Percentiles rank a stretch among this genome's conserved stretches.
phyloP scores from a whole-genome alignment of 2,797 vertebrate genomes.

The Pogonophryne albipinna region DNA sequence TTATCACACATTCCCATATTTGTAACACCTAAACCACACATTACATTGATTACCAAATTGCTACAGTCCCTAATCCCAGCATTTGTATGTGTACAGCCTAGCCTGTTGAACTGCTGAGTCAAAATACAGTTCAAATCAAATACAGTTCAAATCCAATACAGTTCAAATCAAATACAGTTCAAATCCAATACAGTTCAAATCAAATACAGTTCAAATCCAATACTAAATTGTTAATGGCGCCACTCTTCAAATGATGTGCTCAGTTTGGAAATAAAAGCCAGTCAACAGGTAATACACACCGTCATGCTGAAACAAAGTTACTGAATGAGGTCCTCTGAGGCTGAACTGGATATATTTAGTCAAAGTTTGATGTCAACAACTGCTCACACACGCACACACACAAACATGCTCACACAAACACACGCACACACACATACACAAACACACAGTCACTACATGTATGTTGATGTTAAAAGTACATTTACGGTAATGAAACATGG shows the following conservation, averaged over 20 bases:
- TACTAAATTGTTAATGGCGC: too few species aligned
- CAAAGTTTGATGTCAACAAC: constrained; percentile 11
- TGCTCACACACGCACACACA: not conserved
- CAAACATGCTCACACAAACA: not conserved
- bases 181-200: too few species aligned
- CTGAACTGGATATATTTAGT: not conserved
- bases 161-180: too few species aligned
- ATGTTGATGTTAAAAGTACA: constrained; percentile 33
- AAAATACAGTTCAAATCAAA: too few species aligned
- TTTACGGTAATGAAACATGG: constrained; percentile 61
- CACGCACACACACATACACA: not conserved
- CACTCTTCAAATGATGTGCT: not conserved
- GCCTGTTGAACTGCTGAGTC: too few species aligned
- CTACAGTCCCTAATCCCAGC: not conserved
- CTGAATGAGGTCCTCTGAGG: not conserved
- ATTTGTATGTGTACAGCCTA: not conserved
- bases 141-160: too few species aligned
- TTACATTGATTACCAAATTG: not conserved
- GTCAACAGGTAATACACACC: too few species aligned
- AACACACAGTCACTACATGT: not conserved
- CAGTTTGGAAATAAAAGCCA: too few species aligned
- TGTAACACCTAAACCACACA: too few species aligned
- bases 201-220: too few species aligned
- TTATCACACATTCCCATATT: not conserved
- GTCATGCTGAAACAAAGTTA: not conserved